Evolutionary conservation across 1,140 invertebrate genomes (phyloP), one percentile per base, ranked within the genome.

Genomic region (Thalassaphorura encarpata): DNA sequence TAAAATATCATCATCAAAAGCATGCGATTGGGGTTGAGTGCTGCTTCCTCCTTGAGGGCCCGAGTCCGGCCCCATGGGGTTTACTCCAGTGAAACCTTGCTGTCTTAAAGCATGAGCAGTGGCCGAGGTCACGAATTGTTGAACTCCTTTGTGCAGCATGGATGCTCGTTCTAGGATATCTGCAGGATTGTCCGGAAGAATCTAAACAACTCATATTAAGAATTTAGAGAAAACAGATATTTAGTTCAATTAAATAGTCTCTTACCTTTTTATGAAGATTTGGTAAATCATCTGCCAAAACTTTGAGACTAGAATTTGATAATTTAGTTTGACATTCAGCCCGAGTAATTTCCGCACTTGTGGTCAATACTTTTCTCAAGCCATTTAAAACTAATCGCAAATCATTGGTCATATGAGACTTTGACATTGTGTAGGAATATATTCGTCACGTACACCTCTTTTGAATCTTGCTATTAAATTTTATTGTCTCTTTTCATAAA

Each of bases 281-380:
- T 45, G 4, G 41, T 65, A 59, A 52, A 58, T 57, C 66, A 56
- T 54, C 75, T 67, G 41, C 75, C 52, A 31, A 75, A 57, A 47
- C 73, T 72, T 54, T 77, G 21, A 82, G 58, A 67, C 76, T 82
- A 27, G 81, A 83, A 63, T 81, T 82, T 68, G 72, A 71, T 77
- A 80, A 80, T 58, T 80, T 69, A 62, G 75, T 67, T 68, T 72
- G 75, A 66, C 75, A 68, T 64, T 72, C 69, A 53, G 74, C 69
- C 62, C 77, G 71, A 64, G 83, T 79, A 45, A 79, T 66, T 67
- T 77, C 78, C 31, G 73, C 64, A 40, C 75, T 74, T 43, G 80
- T 77, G 63, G 79, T 75, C 46, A 74, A 67, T 52, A 85, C 77
- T 40, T 77, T 70, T 64, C 78, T 75, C 52, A 81, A 62, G 23